These are phyloP conservation scores for Pteronotus mesoamericanus DNA, from an alignment of 2,797 vertebrate species.

Conservation along the genomic window DNA sequence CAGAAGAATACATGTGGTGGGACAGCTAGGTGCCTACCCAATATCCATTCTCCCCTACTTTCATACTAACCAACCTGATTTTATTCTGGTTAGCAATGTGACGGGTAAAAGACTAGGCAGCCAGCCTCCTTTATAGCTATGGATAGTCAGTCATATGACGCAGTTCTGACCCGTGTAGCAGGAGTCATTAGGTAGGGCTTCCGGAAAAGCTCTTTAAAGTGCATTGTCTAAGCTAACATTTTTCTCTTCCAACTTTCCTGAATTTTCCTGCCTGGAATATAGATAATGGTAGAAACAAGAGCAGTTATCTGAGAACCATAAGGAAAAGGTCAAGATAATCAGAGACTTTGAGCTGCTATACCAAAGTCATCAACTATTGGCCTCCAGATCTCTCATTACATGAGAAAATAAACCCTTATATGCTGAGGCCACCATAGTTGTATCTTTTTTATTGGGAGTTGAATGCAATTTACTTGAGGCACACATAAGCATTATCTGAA, in stretches of 20 bases:
- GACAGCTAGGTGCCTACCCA: background rate
- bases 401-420: background rate
- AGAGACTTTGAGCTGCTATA: background rate
- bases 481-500: background rate
- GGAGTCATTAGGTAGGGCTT: background rate
- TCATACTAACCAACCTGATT: background rate
- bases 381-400: background rate
- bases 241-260: background rate
- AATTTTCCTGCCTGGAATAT: background rate
- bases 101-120: background rate
- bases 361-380: background rate
- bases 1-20: background rate
- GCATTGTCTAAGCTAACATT: background rate
- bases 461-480: background rate
- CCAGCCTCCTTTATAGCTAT: background rate
- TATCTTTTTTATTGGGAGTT: background rate
- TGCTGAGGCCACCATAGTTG: background rate
- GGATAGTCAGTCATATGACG: background rate
- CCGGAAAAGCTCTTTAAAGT: background rate
- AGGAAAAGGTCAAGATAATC: background rate
- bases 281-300: background rate
- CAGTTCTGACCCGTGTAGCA: background rate
- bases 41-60: background rate
- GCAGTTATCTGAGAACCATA: background rate
- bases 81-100: background rate